Evolutionary conservation across 2,113 vertebrate species (phyloP).

Genomic region (Psittacula cyanocephala): DNA sequence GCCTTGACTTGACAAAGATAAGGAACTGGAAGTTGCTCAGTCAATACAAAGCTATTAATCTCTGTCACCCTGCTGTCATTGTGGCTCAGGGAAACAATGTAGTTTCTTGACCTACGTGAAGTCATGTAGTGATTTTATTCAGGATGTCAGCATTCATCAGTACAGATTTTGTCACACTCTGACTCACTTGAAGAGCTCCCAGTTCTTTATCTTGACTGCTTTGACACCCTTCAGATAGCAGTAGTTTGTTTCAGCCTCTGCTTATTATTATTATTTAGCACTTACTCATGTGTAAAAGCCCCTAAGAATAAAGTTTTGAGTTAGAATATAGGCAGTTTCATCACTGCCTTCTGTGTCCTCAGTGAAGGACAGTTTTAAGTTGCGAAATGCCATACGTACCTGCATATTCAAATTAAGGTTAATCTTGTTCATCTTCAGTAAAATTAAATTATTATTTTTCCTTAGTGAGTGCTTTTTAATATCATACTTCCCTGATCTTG

Average conservation of each 20-base stretch:
- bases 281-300: constrained; percentile 68
- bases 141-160: constrained; percentile 83
- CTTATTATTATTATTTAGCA: constrained; percentile 78
- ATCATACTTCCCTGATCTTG: constrained; percentile 62
- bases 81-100: constrained; percentile 82
- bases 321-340: constrained; percentile 33
- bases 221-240: constrained; percentile 72
- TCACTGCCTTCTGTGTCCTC: constrained; percentile 16
- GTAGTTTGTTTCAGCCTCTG: constrained; percentile 57
- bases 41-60: constrained; percentile 99
- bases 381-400: constrained; percentile 40
- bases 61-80: constrained; percentile 92
- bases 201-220: constrained; percentile 72
- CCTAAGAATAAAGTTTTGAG: constrained; percentile 57
- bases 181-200: constrained; percentile 72
- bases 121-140: constrained; percentile 84
- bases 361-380: constrained; percentile 46
- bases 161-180: constrained; percentile 77
- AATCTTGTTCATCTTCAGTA: constrained; percentile 64
- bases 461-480: background rate
- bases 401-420: constrained; percentile 73
- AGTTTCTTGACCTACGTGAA: constrained; percentile 83
- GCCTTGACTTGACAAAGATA: constrained; percentile 92
- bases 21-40: constrained; percentile 96
- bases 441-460: constrained; percentile 68